Evolutionary conservation across 1,140 invertebrate genomes (phyloP), one percentile per base, ranked within the genome.

Genomic region (Magallana ariakensis): DNA sequence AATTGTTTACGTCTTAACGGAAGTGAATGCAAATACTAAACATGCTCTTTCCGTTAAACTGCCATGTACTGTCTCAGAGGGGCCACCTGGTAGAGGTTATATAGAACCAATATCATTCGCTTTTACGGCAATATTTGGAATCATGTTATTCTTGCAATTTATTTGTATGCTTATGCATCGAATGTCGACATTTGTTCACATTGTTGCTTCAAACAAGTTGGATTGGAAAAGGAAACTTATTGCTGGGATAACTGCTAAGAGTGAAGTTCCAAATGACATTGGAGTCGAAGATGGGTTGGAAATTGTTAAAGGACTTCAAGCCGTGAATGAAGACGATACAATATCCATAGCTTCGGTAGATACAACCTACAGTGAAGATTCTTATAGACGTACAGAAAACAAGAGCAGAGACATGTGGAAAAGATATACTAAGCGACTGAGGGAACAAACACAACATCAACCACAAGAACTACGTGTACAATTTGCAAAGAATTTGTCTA

Each of bases 151-250:
- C 19, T 91, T 95, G 46, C 95, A 95, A 89, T 94, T 95, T 85
- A 83, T 95, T 8, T 95, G 93, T n/a, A 95, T 95, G 95, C 80
- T 95, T 58, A 92, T 95, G 70, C 95, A 95, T 90, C 90, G 95
- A n/a, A 88, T 93, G 70, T 93, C 93, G 22, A 95, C 95, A 0
- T 89, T 94, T 22, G 84, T 94, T 1, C 94, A 94, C 80, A 93
- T 94, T 70, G 88, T 91, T 15, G 92, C 93, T 0, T 85, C 88
- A 6, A 93, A 93, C 57, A 88, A 92, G 53, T 84, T 11, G 26
- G 66, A 53, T 70, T 87, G 56, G 75, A 58, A 55, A 81, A 87
- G 56, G 33, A 62, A 53, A 55, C 22, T 87, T 58, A 60, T 85
- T 57, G 62, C 22, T 55, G 80, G 80, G 8, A 19, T 86, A n/a